These are phyloP conservation scores for Anguilla marmorata DNA, from an alignment of 2,797 vertebrate genomes.

Conservation along the genomic window DNA sequence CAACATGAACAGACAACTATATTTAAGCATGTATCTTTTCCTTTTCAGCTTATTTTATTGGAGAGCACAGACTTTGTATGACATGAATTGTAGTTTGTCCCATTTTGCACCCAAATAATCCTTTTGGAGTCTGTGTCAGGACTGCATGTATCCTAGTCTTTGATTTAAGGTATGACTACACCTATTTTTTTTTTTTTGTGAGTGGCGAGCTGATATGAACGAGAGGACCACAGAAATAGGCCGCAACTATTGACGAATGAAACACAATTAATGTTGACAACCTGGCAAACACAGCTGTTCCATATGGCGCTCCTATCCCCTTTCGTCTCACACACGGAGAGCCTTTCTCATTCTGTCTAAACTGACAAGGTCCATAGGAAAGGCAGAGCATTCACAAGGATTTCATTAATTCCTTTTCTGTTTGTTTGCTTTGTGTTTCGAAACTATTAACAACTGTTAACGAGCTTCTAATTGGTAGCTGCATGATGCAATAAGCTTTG, in stretches of 20 bases:
- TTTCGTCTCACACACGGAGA: conserved; percentile 50
- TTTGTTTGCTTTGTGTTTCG: not conserved
- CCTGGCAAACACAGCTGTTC: conserved; percentile 52
- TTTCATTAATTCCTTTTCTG: conserved; percentile 31
- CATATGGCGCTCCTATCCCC: conserved; percentile 34
- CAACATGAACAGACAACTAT: too few species aligned
- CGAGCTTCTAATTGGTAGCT: not conserved
- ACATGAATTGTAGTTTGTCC: too few species aligned
- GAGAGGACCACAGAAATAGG: conserved; percentile 40
- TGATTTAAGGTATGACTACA: not conserved
- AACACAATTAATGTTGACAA: conserved; percentile 47
- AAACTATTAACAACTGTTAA: not conserved
- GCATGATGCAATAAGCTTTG: conserved; percentile 7
- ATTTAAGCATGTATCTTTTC: too few species aligned
- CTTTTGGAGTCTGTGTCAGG: not conserved
- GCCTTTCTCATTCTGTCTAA: conserved; percentile 35
- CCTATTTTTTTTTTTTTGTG: not conserved
- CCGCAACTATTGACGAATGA: conserved; percentile 43
- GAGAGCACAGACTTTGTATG: too few species aligned
- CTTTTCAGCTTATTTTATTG: too few species aligned
- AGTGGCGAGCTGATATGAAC: not conserved
- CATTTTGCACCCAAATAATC: too few species aligned
- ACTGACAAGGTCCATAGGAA: conserved; percentile 30
- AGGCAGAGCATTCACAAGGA: conserved; percentile 31
- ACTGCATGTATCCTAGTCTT: not conserved